Base-by-base conservation (phyloP, 2,113 vertebrate species). In the Erythrocercus mccallii region DNA sequence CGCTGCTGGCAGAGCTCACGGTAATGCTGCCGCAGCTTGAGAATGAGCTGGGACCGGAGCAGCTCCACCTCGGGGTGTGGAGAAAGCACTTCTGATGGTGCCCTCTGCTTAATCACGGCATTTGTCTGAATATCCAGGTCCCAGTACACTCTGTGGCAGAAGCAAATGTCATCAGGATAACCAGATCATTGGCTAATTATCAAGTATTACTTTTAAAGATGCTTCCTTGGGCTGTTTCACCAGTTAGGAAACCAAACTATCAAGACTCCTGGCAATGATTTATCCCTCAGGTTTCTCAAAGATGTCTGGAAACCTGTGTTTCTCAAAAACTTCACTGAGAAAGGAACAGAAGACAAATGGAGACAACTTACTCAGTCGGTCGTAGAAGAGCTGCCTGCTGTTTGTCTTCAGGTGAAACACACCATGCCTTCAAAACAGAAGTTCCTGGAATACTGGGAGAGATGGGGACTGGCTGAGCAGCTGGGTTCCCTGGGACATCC, bases 111-210 rank as follows among this genome's bases (percentile, higher is more conserved):
- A 92, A 99, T 99, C 93, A 99, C 99, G 0, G 99, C 99, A 0
- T 99, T 99, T 61, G 99, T 99, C 97, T 99, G 99, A 76, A 99
- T 96, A 40, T 99, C 99, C 97, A 99, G 97, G 86, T 99, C 99
- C 99, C 99, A 99, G 92, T 99, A 99, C 19, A 99, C 98, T 89
- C 99, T 99, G 84, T 6, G 38, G n/a, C 40, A 97, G 21, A 96
- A 90, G 62, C 9, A 95, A 81, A 53, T 17, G 27, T 22, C 54
- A 53, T 69, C 56, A 95, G 76, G 21, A 42, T n/a, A 37, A 71
- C 7, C 37, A 40, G 25, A 82, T 17, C 47, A 37, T 0, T 51
- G 33, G 11, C 15, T 66, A 50, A 54, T 37, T 74, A 81, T 44
- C 51, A 54, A 73, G 20, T 42, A 25, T 2, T 38, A 30, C 33